These are phyloP conservation scores for Lithophane socia DNA, from an alignment of 2,888 invertebrate genomes.

Conservation along the genomic window DNA sequence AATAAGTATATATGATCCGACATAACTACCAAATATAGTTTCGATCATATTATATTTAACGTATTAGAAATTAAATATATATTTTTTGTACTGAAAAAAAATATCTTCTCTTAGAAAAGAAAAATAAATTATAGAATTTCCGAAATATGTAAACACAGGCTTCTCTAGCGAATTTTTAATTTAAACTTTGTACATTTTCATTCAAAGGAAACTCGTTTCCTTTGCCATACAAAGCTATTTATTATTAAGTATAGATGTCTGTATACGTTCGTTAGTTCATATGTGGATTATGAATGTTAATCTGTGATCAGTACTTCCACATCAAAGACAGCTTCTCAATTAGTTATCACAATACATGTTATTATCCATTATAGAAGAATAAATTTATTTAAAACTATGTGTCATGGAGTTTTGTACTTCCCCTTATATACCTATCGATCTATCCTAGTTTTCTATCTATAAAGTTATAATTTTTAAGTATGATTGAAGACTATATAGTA, in stretches of 20 bases:
- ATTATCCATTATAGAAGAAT: constrained; percentile 50
- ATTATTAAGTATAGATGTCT: constrained; percentile 35
- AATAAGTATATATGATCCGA: constrained; percentile 9
- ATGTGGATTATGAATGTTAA: constrained; percentile 29
- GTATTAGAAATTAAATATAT: constrained; percentile 30
- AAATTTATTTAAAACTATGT: constrained; percentile 55
- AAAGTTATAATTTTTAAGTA: background rate
- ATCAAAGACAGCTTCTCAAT: constrained; percentile 51
- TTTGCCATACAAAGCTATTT: constrained; percentile 25
- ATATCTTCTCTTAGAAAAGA: background rate
- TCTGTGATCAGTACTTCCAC: constrained; percentile 29
- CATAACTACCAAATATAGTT: constrained; percentile 36
- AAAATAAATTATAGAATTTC: background rate
- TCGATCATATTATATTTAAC: constrained; percentile 28
- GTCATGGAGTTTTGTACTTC: constrained; percentile 48
- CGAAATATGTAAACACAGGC: constrained; percentile 1
- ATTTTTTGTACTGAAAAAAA: constrained; percentile 44
- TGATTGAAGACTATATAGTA: background rate
- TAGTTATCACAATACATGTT: constrained; percentile 54
- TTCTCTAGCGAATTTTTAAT: constrained; percentile 21
- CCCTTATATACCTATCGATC: background rate
- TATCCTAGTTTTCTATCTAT: constrained; percentile 6
- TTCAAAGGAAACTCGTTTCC: background rate
- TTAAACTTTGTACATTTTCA: background rate
- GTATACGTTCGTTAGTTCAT: constrained; percentile 4